phyloP scores from a whole-genome alignment of 92 coral and sea anemone genomes.

The Virgularia gustaviana region DNA sequence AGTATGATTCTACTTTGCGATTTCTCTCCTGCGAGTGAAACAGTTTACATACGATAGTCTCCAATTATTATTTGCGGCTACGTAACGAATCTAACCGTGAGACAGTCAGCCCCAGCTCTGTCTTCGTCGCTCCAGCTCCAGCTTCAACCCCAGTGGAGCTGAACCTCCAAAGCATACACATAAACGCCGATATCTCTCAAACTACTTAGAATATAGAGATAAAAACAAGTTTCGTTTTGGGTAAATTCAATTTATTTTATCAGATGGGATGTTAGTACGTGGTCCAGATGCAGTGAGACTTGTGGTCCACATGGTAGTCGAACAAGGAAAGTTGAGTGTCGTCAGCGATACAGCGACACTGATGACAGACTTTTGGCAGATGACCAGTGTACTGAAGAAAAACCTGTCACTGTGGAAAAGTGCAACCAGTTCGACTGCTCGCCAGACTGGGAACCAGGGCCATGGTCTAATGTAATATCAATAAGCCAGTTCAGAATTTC shows the following conservation, averaged over 20 bases:
- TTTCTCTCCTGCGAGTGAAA: too few species aligned
- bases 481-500: too few species aligned
- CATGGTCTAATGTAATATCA: conserved; percentile 78
- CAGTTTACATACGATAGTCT: too few species aligned
- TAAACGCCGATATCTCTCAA: too few species aligned
- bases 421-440: conserved; percentile 24
- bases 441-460: conserved; percentile 63
- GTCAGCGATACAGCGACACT: conserved; percentile 6
- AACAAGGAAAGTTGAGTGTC: conserved; percentile 19
- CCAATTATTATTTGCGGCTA: too few species aligned
- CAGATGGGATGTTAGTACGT: conserved; percentile 21
- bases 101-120: too few species aligned
- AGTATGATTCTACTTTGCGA: too few species aligned
- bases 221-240: background rate
- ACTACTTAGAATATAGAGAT: too few species aligned
- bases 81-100: too few species aligned
- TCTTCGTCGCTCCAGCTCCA: too few species aligned
- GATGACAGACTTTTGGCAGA: background rate
- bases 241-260: background rate
- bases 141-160: too few species aligned
- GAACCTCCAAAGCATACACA: background rate
- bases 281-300: conserved; percentile 7
- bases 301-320: conserved; percentile 25
- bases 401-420: conserved; percentile 2
- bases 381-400: conserved; percentile 3